Evolutionary conservation across 1,140 invertebrate species (phyloP).

Genomic region (Drosophila grimshawi): DNA sequence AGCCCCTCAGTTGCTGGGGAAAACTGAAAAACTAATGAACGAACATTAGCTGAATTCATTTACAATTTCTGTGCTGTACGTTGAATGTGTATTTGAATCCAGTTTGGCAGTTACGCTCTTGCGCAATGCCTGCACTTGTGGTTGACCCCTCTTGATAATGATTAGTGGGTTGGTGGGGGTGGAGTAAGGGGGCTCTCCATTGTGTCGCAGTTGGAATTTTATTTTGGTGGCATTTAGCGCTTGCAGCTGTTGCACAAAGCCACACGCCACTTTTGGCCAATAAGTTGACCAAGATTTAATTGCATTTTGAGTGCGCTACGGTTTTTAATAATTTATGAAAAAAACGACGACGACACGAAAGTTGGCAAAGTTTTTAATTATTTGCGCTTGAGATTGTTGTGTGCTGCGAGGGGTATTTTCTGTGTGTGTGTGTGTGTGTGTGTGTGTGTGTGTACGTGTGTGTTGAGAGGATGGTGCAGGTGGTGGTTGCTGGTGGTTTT

Average conservation of each 20-base stretch:
- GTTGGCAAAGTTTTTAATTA: constrained; percentile 72
- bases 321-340: constrained; percentile 79
- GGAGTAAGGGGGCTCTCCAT: constrained; percentile 5
- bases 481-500: constrained; percentile 35
- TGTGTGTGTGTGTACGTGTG: too few species aligned
- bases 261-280: constrained; percentile 47
- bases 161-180: constrained; percentile 14
- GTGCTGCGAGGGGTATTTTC: background rate
- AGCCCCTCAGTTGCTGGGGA: constrained; percentile 38
- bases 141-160: background rate
- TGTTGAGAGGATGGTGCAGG: background rate
- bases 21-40: constrained; percentile 71
- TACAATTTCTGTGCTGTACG: constrained; percentile 39
- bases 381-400: constrained; percentile 56
- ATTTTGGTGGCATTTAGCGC: constrained; percentile 70
- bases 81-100: constrained; percentile 51
- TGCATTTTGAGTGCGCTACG: constrained; percentile 74
- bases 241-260: constrained; percentile 66
- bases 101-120: constrained; percentile 29
- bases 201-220: constrained; percentile 72
- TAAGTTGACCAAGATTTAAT: constrained; percentile 82
- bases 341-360: constrained; percentile 34
- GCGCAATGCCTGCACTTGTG: constrained; percentile 31
- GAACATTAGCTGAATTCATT: constrained; percentile 63
- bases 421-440: too few species aligned